These are phyloP conservation scores for Bubo scandiacus DNA, from an alignment of 2,113 vertebrate species.

Conservation along the genomic window DNA sequence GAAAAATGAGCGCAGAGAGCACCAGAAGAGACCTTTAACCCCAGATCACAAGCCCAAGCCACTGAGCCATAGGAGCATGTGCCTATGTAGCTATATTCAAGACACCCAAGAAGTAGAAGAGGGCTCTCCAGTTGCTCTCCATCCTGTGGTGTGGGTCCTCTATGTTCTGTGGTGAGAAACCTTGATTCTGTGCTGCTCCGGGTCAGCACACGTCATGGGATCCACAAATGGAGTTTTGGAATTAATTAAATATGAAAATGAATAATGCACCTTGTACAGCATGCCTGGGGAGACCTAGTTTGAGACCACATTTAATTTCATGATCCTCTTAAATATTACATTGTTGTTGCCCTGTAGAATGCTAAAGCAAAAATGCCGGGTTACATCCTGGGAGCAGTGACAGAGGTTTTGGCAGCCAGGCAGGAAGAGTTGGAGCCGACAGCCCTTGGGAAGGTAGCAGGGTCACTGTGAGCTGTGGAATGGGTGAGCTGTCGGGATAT, in stretches of 20 bases:
- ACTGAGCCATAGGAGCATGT: not conserved
- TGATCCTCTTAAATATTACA: constrained; percentile 34
- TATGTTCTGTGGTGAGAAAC: not conserved
- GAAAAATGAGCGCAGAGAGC: not conserved
- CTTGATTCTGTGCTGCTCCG: not conserved
- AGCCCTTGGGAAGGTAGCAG: not conserved
- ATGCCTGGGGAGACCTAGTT: not conserved
- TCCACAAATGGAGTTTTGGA: constrained; percentile 26
- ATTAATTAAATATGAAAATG: constrained; percentile 62
- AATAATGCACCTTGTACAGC: constrained; percentile 35
- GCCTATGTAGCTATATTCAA: not conserved
- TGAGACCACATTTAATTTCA: constrained; percentile 24
- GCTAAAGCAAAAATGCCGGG: not conserved
- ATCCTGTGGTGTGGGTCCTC: not conserved
- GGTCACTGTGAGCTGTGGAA: not conserved
- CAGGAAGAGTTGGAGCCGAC: accelerated
- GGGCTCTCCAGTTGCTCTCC: not conserved
- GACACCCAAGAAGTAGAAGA: not conserved
- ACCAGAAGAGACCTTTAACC: not conserved
- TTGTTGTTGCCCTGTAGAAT: not conserved
- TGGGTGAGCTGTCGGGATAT: not conserved
- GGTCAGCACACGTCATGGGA: not conserved
- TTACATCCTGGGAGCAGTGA: not conserved
- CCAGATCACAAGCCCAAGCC: not conserved
- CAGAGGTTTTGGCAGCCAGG: not conserved